Evolutionary conservation across 2,797 vertebrate species (phyloP).

Genomic region (Spinus olivaceus): DNA sequence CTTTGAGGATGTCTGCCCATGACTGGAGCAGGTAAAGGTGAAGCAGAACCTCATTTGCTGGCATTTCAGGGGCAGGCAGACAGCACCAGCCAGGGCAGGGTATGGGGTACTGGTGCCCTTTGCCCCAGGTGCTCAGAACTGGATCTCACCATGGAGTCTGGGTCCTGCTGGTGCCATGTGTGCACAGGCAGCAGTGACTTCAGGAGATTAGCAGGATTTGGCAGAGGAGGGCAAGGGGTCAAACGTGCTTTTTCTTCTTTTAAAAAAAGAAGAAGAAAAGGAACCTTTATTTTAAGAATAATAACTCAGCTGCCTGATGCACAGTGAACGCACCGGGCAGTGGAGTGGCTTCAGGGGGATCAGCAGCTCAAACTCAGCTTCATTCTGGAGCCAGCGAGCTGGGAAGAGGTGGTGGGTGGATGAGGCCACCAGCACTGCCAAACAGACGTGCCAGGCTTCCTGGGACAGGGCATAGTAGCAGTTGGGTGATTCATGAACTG

Average conservation of each 20-base stretch:
- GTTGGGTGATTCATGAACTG: not conserved
- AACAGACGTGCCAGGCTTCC: fast-evolving
- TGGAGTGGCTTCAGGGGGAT: not conserved
- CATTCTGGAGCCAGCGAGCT: fast-evolving
- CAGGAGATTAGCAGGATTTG: constrained; percentile 32
- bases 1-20: not conserved
- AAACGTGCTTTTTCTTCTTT: not conserved
- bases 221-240: constrained; percentile 26
- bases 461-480: fast-evolving
- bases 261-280: not conserved
- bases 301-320: not conserved
- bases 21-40: not conserved
- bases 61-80: not conserved
- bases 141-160: fast-evolving
- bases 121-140: not conserved
- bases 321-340: fast-evolving
- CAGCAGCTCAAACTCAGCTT: not conserved
- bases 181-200: not conserved
- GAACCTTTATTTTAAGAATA: constrained; percentile 36
- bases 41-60: not conserved
- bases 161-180: not conserved
- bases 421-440: constrained; percentile 7
- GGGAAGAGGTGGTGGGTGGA: not conserved
- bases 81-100: not conserved
- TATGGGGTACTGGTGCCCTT: not conserved